phyloP scores from a whole-genome alignment of 2,888 invertebrate genomes.

The Scaptomyza reducta region DNA sequence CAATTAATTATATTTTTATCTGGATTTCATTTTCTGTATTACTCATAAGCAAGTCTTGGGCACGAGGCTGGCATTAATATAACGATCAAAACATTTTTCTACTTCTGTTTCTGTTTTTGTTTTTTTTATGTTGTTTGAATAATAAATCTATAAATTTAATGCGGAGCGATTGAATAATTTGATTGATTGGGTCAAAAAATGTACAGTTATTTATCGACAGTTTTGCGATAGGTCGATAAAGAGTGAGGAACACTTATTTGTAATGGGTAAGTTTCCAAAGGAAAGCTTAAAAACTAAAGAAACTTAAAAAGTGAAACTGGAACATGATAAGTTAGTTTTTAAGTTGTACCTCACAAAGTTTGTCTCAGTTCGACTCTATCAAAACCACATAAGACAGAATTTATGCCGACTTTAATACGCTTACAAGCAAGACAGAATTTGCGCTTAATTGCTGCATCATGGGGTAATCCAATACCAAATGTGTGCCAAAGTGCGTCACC shows the following conservation, averaged over 20 bases:
- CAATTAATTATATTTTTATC: constrained; percentile 46
- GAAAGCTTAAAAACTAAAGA: too few relatives aligned
- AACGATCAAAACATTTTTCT: constrained; percentile 10
- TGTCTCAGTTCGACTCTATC: not conserved
- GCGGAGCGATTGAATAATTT: constrained; percentile 13
- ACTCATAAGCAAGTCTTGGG: constrained; percentile 19
- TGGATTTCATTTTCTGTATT: constrained; percentile 15
- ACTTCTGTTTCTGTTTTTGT: too few relatives aligned
- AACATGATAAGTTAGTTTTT: not conserved
- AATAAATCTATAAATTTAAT: not conserved
- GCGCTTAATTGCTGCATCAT: constrained; percentile 41
- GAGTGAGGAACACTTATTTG: too few relatives aligned
- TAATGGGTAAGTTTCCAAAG: too few relatives aligned
- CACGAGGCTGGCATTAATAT: constrained; percentile 23
- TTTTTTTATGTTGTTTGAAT: too few relatives aligned
- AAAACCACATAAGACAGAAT: constrained; percentile 3
- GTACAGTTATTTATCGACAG: constrained; percentile 16
- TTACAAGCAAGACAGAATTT: constrained; percentile 26
- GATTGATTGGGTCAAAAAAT: constrained; percentile 1
- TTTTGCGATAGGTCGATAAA: not conserved
- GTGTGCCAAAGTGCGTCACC: constrained; percentile 42
- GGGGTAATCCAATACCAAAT: constrained; percentile 39
- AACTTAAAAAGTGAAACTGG: too few relatives aligned
- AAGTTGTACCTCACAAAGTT: not conserved
- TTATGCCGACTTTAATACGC: constrained; percentile 36